Conservation (phyloP, 2,113 vertebrate genomes). For the Phainopepla nitens region DNA sequence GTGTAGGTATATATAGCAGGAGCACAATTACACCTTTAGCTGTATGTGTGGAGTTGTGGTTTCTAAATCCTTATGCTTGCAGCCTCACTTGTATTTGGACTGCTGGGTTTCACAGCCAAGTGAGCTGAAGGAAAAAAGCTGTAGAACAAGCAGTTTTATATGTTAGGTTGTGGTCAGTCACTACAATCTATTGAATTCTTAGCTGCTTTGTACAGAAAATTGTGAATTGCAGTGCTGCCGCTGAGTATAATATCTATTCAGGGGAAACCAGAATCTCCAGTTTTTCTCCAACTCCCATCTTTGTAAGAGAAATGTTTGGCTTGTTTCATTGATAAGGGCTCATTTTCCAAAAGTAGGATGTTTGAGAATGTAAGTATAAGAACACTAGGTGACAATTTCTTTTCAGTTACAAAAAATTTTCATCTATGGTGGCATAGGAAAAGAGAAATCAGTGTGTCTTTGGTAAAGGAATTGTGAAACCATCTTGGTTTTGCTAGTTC, state of each 20-base stretch:
- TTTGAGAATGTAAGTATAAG: background rate
- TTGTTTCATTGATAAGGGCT: background rate
- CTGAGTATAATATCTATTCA: background rate
- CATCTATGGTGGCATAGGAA: background rate
- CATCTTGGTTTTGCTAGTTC: background rate
- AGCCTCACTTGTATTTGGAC: background rate
- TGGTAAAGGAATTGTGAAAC: background rate
- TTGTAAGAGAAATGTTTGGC: background rate
- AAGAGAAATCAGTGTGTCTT: background rate
- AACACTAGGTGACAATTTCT: background rate
- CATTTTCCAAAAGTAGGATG: background rate
- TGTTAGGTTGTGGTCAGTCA: background rate
- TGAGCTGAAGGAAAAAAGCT: background rate
- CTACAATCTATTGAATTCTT: background rate
- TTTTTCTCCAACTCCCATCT: background rate
- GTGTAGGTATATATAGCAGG: background rate
- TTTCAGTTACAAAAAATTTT: background rate
- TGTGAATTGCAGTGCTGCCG: background rate
- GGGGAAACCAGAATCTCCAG: background rate
- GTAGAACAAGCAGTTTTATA: background rate
- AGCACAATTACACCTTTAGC: background rate
- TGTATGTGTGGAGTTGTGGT: background rate
- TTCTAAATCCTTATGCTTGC: background rate
- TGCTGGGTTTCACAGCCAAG: background rate
- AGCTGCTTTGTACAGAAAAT: background rate